A percentile compares a stretch with the other conserved stretches of the same genome.
These are phyloP conservation scores for Sturmia bella DNA, from an alignment of 2,888 invertebrate genomes.

Conservation along the genomic window DNA sequence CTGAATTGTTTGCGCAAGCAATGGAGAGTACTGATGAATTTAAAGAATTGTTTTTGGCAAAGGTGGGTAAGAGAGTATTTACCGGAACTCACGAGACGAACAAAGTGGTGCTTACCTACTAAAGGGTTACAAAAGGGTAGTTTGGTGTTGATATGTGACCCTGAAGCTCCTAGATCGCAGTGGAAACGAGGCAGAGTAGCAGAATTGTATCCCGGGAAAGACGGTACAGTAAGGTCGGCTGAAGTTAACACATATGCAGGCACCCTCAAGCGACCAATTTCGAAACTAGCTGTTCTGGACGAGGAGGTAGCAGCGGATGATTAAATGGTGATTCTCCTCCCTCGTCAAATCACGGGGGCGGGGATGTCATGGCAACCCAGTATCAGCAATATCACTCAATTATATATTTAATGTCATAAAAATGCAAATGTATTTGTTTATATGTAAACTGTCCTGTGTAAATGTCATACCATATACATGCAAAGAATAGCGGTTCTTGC, in stretches of 20 bases:
- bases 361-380: too few relatives aligned
- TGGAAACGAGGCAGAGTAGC: not conserved
- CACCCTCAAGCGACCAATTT: not conserved
- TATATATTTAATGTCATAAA: too few relatives aligned
- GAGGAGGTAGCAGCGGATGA: too few relatives aligned
- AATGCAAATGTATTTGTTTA: too few relatives aligned
- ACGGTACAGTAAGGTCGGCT: not conserved
- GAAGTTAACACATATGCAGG: not conserved
- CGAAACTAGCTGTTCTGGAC: not conserved
- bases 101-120: not conserved
- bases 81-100: not conserved
- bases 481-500: too few relatives aligned
- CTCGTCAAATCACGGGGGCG: too few relatives aligned
- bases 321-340: too few relatives aligned
- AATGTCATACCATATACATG: too few relatives aligned
- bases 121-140: not conserved
- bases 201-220: not conserved
- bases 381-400: too few relatives aligned
- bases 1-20: not conserved
- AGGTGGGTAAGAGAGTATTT: slow-evolving; percentile 4
- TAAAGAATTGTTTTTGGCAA: slow-evolving; percentile 1
- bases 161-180: not conserved
- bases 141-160: not conserved
- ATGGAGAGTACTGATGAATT: not conserved
- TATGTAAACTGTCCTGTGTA: too few relatives aligned